phyloP scores from a whole-genome alignment of 2,797 vertebrate species.

The Artibeus jamaicensis region DNA sequence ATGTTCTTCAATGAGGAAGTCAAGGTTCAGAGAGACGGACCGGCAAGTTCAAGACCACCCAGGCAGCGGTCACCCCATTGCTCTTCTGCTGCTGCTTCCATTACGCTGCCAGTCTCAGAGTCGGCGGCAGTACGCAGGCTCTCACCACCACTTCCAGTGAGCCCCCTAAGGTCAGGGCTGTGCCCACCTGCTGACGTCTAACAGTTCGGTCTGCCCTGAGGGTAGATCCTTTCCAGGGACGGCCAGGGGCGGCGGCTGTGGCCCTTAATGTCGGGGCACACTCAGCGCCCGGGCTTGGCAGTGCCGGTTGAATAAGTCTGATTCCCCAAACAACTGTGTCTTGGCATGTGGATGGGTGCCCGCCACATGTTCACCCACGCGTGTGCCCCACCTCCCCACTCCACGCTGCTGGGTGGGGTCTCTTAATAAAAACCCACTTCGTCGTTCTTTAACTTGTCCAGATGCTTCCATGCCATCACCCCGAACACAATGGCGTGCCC shows the following conservation, averaged over 20 bases:
- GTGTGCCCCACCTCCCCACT: background rate
- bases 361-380: rapidly evolving
- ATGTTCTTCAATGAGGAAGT: background rate
- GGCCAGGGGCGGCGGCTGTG: background rate
- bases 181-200: background rate
- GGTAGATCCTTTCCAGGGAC: rapidly evolving
- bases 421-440: constrained; percentile 62
- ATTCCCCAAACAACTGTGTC: rapidly evolving
- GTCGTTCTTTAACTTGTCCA: constrained; percentile 48
- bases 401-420: background rate
- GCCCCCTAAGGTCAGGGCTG: background rate
- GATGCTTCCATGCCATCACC: constrained; percentile 30
- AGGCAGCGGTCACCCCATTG: rapidly evolving
- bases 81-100: rapidly evolving
- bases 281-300: rapidly evolving
- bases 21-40: background rate
- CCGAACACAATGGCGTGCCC: constrained; percentile 54
- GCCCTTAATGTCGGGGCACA: rapidly evolving
- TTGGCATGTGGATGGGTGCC: rapidly evolving
- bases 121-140: rapidly evolving
- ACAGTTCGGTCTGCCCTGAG: rapidly evolving
- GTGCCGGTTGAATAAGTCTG: rapidly evolving
- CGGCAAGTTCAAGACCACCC: background rate
- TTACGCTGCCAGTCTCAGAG: rapidly evolving
- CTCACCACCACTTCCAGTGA: rapidly evolving